Percentiles rank a stretch among this genome's conserved stretches.
phyloP scores from a whole-genome alignment of 2,888 invertebrate species.

The Hypena proboscidalis region DNA sequence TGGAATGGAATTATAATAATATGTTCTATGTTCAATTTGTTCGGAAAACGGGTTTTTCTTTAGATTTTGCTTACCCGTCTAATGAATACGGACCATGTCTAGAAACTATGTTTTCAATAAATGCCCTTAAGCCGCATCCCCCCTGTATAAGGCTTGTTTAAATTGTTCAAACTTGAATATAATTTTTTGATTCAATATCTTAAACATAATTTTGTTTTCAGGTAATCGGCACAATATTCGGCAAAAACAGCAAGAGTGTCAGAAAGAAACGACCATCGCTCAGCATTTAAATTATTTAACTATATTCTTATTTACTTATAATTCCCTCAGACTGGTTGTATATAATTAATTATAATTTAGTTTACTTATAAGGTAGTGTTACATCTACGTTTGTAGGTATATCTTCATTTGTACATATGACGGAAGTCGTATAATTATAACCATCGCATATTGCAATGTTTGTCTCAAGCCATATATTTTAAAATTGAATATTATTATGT shows the following conservation, averaged over 20 bases:
- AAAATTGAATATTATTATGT: constrained; percentile 15
- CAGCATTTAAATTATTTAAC: constrained; percentile 86
- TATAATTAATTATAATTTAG: constrained; percentile 48
- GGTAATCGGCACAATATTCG: constrained; percentile 91
- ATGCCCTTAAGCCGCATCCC: no score
- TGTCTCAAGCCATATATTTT: constrained; percentile 22
- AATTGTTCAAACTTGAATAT: no score
- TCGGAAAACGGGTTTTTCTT: no score
- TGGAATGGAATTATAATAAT: no score
- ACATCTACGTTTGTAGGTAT: constrained; percentile 13
- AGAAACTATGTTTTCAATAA: no score
- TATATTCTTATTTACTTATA: constrained; percentile 47
- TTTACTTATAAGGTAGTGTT: constrained; percentile 21
- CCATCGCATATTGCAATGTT: constrained; percentile 11
- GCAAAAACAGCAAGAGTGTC: constrained; percentile 91
- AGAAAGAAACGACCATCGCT: constrained; percentile 91
- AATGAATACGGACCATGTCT: no score
- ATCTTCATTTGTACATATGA: constrained; percentile 17
- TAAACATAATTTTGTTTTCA: constrained; percentile 49
- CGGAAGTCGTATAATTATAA: constrained; percentile 9
- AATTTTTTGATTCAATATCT: background rate
- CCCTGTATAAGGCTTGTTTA: no score
- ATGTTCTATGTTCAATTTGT: no score
- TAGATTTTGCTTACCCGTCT: no score
- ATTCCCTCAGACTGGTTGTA: constrained; percentile 72